Evolutionary conservation across 2,113 vertebrate species (phyloP).

Genomic region (Ptilorrhoa leucosticta): DNA sequence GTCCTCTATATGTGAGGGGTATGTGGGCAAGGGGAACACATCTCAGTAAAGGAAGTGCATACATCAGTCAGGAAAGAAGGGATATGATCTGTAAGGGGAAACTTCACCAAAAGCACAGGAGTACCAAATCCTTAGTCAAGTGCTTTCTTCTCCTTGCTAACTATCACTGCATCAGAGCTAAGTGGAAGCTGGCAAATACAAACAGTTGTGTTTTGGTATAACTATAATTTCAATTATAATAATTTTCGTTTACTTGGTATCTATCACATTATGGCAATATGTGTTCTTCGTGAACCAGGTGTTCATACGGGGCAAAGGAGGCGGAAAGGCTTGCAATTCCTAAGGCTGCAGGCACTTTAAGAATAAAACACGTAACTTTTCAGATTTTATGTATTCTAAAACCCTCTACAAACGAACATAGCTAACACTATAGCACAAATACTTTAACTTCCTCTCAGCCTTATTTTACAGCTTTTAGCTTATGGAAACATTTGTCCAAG

Average conservation of each 20-base stretch:
- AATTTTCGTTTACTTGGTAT: not conserved
- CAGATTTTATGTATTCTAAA: not conserved
- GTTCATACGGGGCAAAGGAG: not conserved
- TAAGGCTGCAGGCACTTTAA: not conserved
- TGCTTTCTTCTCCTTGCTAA: not conserved
- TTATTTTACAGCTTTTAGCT: not conserved
- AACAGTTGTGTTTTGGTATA: not conserved
- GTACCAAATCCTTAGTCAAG: not conserved
- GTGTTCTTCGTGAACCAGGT: not conserved
- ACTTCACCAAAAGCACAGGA: not conserved
- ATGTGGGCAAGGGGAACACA: not conserved
- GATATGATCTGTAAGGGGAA: not conserved
- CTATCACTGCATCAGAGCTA: not conserved
- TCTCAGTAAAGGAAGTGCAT: not conserved
- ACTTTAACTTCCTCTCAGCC: not conserved
- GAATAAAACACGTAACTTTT: not conserved
- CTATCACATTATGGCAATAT: not conserved
- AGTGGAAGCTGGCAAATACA: not conserved
- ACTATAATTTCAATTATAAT: not conserved
- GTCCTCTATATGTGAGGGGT: not conserved
- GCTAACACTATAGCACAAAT: not conserved
- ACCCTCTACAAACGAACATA: not conserved
- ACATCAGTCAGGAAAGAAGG: not conserved
- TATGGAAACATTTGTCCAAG: constrained; percentile 10
- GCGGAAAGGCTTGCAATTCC: not conserved